A percentile compares a stretch with the other conserved stretches of the same genome.
These are phyloP conservation scores for Thalpophila matura DNA, from an alignment of 2,888 invertebrate species.

Conservation along the genomic window DNA sequence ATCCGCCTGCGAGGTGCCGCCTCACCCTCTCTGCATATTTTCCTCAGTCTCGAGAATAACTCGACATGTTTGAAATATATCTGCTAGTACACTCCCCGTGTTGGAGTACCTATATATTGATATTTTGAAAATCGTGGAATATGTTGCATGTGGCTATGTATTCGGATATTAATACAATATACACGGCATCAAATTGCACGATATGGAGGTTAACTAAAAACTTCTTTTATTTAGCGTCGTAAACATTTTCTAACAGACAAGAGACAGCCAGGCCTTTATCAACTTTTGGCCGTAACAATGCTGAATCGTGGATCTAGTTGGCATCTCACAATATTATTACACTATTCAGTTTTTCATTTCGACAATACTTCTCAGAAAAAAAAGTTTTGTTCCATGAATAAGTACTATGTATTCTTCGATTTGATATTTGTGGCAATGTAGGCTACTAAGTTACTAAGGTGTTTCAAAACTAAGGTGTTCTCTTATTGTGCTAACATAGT, in stretches of 20 bases:
- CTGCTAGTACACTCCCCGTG: slow-evolving; percentile 30
- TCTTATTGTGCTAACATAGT: not conserved
- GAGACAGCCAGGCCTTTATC: slow-evolving; percentile 37
- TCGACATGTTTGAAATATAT: slow-evolving; percentile 65
- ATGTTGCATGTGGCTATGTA: not conserved
- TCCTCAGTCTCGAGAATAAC: slow-evolving; percentile 72
- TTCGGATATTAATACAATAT: not conserved
- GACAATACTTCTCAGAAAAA: not conserved
- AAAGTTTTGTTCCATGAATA: not conserved
- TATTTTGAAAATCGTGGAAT: slow-evolving; percentile 29
- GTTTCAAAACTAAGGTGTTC: too few relatives aligned
- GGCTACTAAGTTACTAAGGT: not conserved
- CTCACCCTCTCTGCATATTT: slow-evolving; percentile 81
- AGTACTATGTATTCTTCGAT: too few relatives aligned
- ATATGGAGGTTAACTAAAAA: slow-evolving; percentile 27
- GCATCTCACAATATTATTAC: slow-evolving; percentile 13
- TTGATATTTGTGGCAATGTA: not conserved
- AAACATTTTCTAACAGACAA: slow-evolving; percentile 27
- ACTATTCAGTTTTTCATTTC: slow-evolving; percentile 2
- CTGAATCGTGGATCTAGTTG: slow-evolving; percentile 40
- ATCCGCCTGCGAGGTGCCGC: slow-evolving; percentile 77
- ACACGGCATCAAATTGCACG: slow-evolving; percentile 6
- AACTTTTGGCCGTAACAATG: slow-evolving; percentile 31
- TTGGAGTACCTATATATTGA: slow-evolving; percentile 13
- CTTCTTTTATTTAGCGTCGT: slow-evolving; percentile 18